Conservation (phyloP, 1,140 invertebrate genomes). For the Drosophila pachea region DNA sequence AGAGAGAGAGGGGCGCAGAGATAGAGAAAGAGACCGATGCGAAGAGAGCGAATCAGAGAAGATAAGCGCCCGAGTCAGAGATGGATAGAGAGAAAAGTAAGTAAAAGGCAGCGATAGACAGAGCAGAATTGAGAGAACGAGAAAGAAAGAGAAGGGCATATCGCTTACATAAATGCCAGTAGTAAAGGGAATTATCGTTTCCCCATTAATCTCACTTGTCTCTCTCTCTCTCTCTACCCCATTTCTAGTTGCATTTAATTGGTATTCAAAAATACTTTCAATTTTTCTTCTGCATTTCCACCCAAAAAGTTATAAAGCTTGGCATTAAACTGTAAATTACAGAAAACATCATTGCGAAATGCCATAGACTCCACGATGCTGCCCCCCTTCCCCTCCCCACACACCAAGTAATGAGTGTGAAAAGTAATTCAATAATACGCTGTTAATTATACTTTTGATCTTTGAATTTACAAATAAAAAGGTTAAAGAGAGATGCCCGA, state of each 20-base stretch:
- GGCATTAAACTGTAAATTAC: constrained; percentile 35
- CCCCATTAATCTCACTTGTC: too few species aligned
- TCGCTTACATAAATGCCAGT: too few species aligned
- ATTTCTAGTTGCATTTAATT: neutral
- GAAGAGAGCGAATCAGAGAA: neutral
- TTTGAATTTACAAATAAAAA: constrained; percentile 35
- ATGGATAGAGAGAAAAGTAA: neutral
- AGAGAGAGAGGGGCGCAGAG: neutral
- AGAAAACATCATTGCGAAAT: constrained; percentile 8
- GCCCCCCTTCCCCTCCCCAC: neutral
- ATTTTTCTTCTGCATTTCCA: constrained; percentile 11
- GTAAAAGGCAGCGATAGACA: neutral
- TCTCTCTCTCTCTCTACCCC: neutral
- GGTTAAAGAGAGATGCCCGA: constrained; percentile 9
- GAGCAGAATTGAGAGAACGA: neutral
- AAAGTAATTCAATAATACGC: constrained; percentile 48
- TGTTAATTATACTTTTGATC: constrained; percentile 55
- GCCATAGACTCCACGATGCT: constrained; percentile 3
- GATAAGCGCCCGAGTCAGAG: too few species aligned
- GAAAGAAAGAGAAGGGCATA: too few species aligned
- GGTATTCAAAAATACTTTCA: constrained; percentile 11
- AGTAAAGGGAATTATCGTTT: too few species aligned
- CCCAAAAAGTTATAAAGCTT: constrained; percentile 32
- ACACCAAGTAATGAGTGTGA: constrained; percentile 36
- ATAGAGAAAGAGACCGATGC: neutral